phyloP scores from a whole-genome alignment of 2,888 invertebrate genomes.

The Xanthia icteritia region DNA sequence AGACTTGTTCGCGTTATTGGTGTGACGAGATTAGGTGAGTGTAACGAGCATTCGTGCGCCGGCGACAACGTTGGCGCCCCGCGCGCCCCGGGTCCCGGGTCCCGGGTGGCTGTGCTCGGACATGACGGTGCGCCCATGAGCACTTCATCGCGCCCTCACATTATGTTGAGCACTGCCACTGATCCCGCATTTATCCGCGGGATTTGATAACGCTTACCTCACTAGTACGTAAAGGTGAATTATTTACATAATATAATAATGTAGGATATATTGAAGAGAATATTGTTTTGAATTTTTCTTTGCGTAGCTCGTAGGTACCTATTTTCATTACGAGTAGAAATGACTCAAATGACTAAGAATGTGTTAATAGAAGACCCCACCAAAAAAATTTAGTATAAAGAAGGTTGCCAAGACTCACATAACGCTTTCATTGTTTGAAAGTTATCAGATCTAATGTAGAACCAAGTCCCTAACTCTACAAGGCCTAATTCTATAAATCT shows the following conservation, averaged over 20 bases:
- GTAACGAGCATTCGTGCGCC: slow-evolving; percentile 28
- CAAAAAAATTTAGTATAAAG: neutral
- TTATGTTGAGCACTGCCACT: slow-evolving; percentile 56
- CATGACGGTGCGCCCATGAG: slow-evolving; percentile 19
- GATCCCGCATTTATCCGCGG: slow-evolving; percentile 58
- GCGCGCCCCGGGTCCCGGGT: neutral
- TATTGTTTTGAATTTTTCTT: slow-evolving; percentile 12
- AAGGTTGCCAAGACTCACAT: neutral
- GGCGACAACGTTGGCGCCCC: neutral
- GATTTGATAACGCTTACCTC: slow-evolving; percentile 59
- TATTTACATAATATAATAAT: slow-evolving; percentile 51
- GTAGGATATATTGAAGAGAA: slow-evolving; percentile 9
- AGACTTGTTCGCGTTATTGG: slow-evolving; percentile 11
- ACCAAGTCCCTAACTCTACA: no score
- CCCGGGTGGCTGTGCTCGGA: slow-evolving; percentile 13
- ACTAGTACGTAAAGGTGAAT: slow-evolving; percentile 43
- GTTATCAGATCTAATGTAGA: no score
- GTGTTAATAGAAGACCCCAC: neutral
- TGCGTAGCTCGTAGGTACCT: neutral
- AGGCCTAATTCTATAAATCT: no score
- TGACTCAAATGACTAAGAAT: neutral
- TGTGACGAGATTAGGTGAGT: slow-evolving; percentile 33
- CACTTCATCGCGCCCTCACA: slow-evolving; percentile 58
- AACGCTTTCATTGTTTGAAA: neutral
- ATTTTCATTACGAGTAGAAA: neutral